Evolutionary conservation across 2,113 vertebrate genomes (phyloP).

Genomic region (Lophotis ruficrista): DNA sequence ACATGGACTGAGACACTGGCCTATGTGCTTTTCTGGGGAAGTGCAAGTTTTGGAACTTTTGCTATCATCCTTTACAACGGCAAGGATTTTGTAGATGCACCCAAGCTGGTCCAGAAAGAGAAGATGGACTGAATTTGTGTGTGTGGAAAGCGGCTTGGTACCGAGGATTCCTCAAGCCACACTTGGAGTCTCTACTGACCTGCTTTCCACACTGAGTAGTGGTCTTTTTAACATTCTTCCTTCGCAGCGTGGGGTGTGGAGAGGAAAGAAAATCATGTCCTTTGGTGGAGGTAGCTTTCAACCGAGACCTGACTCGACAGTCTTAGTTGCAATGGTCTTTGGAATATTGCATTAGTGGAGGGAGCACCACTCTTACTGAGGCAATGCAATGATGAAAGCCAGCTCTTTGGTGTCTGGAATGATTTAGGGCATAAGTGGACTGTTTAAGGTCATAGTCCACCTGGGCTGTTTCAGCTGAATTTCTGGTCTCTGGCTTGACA

Average conservation of each 20-base stretch:
- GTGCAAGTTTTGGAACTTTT: conserved; percentile 87
- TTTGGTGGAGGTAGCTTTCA: neutral
- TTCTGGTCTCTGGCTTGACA: neutral
- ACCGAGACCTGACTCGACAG: neutral
- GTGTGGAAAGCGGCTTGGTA: conserved; percentile 96
- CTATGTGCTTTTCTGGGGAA: conserved; percentile 95
- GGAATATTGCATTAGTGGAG: conserved; percentile 56
- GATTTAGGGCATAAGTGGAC: neutral
- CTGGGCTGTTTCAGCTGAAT: conserved; percentile 2
- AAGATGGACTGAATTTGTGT: conserved; percentile 99
- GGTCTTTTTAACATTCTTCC: conserved; percentile 11
- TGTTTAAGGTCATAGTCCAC: neutral
- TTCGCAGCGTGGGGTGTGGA: neutral
- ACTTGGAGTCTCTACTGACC: conserved; percentile 93
- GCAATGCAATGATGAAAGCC: neutral
- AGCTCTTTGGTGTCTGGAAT: neutral
- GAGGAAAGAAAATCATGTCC: neutral
- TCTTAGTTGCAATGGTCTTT: conserved; percentile 50
- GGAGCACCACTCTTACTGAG: neutral
- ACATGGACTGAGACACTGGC: conserved; percentile 96
- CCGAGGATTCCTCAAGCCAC: conserved; percentile 78
- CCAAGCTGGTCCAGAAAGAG: conserved; percentile 93
- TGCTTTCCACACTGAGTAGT: conserved; percentile 77
- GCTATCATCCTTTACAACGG: conserved; percentile 95
- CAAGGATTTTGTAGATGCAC: conserved; percentile 94